phyloP scores from a whole-genome alignment of 2,888 invertebrate species.

The Cremastinae sp. region DNA sequence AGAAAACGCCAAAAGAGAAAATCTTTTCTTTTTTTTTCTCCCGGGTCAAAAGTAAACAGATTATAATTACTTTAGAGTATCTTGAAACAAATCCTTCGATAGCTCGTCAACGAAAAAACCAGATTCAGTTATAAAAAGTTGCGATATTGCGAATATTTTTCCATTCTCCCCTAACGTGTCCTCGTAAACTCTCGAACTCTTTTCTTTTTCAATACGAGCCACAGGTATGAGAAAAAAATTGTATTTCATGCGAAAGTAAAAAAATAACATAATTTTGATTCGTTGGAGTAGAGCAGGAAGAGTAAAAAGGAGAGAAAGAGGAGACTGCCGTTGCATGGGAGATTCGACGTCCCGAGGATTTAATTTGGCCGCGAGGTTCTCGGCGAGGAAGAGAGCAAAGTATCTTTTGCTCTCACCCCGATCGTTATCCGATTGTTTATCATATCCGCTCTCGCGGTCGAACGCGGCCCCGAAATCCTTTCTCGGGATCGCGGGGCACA shows the following conservation, averaged over 20 bases:
- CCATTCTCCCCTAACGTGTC: constrained; percentile 71
- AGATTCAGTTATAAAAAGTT: constrained; percentile 33
- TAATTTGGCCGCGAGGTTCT: constrained; percentile 75
- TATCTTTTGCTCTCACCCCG: constrained; percentile 59
- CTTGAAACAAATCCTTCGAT: constrained; percentile 36
- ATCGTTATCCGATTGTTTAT: constrained; percentile 78
- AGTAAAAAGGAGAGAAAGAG: constrained; percentile 25
- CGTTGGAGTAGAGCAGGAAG: constrained; percentile 23
- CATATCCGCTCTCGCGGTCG: constrained; percentile 72
- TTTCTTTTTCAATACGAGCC: constrained; percentile 55
- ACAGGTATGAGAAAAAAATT: constrained; percentile 33
- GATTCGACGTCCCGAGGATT: constrained; percentile 77
- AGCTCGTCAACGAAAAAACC: constrained; percentile 48
- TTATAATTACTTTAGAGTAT: too few relatives aligned
- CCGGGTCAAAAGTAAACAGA: constrained; percentile 22
- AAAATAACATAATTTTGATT: constrained; percentile 12
- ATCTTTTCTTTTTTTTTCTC: constrained; percentile 28
- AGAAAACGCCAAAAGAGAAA: constrained; percentile 45
- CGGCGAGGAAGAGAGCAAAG: constrained; percentile 36
- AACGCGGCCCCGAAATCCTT: constrained; percentile 63
- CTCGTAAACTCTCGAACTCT: constrained; percentile 75
- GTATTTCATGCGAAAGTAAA: constrained; percentile 30
- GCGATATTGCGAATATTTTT: constrained; percentile 39
- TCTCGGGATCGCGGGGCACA: constrained; percentile 59
- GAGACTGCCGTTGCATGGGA: constrained; percentile 50